These are phyloP conservation scores for Tridacna gigas DNA, from an alignment of 2,888 invertebrate genomes.

Conservation along the genomic window DNA sequence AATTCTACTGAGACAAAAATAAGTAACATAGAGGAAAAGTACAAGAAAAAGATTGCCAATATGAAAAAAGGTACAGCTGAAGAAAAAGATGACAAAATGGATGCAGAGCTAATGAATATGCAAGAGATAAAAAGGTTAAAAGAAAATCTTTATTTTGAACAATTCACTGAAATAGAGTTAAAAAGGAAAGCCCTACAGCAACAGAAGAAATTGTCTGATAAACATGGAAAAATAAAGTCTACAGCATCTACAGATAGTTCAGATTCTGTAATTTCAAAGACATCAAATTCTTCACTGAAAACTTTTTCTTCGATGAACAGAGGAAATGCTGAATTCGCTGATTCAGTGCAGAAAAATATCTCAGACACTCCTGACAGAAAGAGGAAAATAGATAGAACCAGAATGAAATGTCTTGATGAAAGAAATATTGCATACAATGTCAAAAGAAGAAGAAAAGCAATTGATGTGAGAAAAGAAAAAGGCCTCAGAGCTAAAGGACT, in stretches of 20 bases:
- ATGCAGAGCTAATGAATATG: neutral
- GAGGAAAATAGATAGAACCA: neutral
- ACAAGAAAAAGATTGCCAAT: neutral
- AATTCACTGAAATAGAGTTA: conserved; percentile 50
- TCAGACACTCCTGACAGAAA: neutral
- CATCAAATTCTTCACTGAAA: neutral
- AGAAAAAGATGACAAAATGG: neutral
- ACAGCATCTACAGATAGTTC: neutral
- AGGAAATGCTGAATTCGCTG: conserved; percentile 6
- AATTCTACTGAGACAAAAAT: neutral
- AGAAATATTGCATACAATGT: neutral
- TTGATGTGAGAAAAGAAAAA: conserved; percentile 33
- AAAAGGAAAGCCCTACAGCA: conserved; percentile 32
- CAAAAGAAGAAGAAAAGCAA: neutral
- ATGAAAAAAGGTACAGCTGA: neutral
- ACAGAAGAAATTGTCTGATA: conserved; percentile 19
- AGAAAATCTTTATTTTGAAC: conserved; percentile 48
- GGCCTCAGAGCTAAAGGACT: conserved; percentile 46
- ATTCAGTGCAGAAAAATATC: neutral
- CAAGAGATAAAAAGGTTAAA: conserved; percentile 24
- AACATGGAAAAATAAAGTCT: neutral
- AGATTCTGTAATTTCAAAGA: neutral
- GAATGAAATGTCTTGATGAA: neutral
- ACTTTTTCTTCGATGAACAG: neutral
- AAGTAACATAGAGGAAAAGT: neutral